A percentile compares a stretch with the other conserved stretches of the same genome.
Evolutionary conservation across 2,113 vertebrate species (phyloP).

Genomic region (Indicator indicator): DNA sequence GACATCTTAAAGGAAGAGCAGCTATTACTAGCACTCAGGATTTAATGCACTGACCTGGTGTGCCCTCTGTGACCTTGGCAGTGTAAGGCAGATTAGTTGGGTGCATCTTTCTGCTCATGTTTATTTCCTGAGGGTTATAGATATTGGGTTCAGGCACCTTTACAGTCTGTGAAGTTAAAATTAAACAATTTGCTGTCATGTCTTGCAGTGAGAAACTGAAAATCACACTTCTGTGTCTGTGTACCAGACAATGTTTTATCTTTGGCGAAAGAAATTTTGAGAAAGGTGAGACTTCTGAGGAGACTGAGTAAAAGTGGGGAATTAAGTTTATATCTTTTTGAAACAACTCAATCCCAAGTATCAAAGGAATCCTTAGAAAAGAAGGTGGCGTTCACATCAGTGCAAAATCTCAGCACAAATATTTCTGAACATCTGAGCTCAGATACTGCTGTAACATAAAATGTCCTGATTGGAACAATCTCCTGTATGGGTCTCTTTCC

Average conservation of each 20-base stretch:
- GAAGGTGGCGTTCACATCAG: conserved; percentile 24
- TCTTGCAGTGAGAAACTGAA: conserved; percentile 70
- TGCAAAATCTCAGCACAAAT: conserved; percentile 32
- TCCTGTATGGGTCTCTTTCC: conserved; percentile 75
- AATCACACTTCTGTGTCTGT: conserved; percentile 52
- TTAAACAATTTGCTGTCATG: conserved; percentile 67
- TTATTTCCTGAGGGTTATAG: conserved; percentile 54
- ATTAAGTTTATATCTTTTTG: background rate
- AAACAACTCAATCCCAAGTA: conserved; percentile 21
- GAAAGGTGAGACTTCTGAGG: conserved; percentile 42
- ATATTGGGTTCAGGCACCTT: conserved; percentile 65
- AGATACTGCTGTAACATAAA: conserved; percentile 37
- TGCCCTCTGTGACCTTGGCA: conserved; percentile 66
- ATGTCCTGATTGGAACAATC: conserved; percentile 70
- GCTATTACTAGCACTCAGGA: conserved; percentile 45
- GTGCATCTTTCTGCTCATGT: conserved; percentile 55
- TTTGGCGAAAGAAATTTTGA: conserved; percentile 32
- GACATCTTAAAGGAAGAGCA: conserved; percentile 46
- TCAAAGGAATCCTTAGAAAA: conserved; percentile 55
- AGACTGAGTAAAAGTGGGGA: conserved; percentile 11
- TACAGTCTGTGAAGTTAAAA: conserved; percentile 68
- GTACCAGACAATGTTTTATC: conserved; percentile 69
- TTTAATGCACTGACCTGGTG: conserved; percentile 37
- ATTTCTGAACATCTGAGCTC: conserved; percentile 50
- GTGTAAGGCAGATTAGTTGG: conserved; percentile 45